Percentiles rank a stretch among this genome's conserved stretches.
Evolutionary conservation across 2,113 vertebrate genomes (phyloP).

Genomic region (Datnioides undecimradiatus): DNA sequence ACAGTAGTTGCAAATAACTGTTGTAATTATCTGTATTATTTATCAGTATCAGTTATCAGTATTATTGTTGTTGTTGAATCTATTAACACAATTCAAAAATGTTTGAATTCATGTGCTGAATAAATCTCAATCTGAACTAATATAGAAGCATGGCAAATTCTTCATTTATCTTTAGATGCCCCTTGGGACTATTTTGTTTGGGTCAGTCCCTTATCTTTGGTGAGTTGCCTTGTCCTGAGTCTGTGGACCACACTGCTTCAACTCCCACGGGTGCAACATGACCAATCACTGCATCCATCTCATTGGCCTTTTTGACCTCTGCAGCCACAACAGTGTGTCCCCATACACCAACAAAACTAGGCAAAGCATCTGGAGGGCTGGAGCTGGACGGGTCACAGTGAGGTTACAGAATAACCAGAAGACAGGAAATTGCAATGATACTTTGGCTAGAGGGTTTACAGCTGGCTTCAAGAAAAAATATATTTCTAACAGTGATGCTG

Average conservation of each 20-base stretch:
- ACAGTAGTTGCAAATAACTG: not conserved
- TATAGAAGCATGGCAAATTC: not conserved
- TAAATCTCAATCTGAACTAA: not conserved
- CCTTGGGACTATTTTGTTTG: slow-evolving; percentile 28
- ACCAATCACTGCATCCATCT: slow-evolving; percentile 59
- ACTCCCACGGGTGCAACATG: slow-evolving; percentile 62
- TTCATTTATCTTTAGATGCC: not conserved
- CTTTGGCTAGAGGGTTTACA: not conserved
- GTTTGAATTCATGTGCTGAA: not conserved
- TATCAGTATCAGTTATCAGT: not conserved
- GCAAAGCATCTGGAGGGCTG: slow-evolving; percentile 26
- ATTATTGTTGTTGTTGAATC: not conserved
- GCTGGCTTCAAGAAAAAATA: too few relatives aligned
- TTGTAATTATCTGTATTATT: too few relatives aligned
- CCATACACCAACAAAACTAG: slow-evolving; percentile 36
- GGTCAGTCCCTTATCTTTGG: slow-evolving; percentile 10
- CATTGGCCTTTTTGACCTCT: slow-evolving; percentile 70
- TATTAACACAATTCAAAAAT: not conserved
- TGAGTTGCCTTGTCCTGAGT: slow-evolving; percentile 13
- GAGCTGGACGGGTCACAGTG: slow-evolving; percentile 35
- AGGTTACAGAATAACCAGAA: slow-evolving; percentile 34
- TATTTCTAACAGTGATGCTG: fast-evolving
- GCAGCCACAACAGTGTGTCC: slow-evolving; percentile 49
- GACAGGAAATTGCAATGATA: not conserved
- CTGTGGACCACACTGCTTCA: slow-evolving; percentile 1